These are phyloP conservation scores for Seira musarum DNA, from an alignment of 2,888 invertebrate genomes.

Conservation along the genomic window DNA sequence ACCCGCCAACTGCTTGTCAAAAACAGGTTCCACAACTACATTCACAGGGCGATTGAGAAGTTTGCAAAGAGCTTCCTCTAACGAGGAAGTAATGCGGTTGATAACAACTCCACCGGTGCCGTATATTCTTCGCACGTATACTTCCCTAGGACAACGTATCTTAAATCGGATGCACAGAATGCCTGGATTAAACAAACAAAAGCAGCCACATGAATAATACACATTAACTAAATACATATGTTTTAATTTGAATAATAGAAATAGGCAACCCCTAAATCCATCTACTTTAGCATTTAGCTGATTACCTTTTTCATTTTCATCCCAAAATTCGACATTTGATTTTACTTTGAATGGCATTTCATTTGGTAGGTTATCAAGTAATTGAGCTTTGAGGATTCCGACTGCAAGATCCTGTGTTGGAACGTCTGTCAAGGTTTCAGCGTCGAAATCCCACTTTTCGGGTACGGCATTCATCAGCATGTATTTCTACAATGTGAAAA, in stretches of 20 bases:
- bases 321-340: conserved; percentile 78
- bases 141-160: conserved; percentile 78
- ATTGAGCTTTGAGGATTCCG: conserved; percentile 84
- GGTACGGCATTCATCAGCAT: conserved; percentile 80
- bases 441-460: conserved; percentile 80
- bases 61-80: conserved; percentile 79
- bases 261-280: background rate
- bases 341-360: conserved; percentile 89
- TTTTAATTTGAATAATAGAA: too few relatives aligned
- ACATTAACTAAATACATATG: too few relatives aligned
- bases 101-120: conserved; percentile 81
- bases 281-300: background rate
- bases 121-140: conserved; percentile 79
- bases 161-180: conserved; percentile 76
- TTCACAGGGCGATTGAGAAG: conserved; percentile 78
- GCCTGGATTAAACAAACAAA: too few relatives aligned
- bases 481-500: conserved; percentile 77
- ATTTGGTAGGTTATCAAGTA: conserved; percentile 86
- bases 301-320: conserved; percentile 70
- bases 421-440: conserved; percentile 82
- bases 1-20: conserved; percentile 22
- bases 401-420: conserved; percentile 80
- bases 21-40: conserved; percentile 71
- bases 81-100: conserved; percentile 80
- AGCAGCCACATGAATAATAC: too few relatives aligned